These are phyloP conservation scores for Gymnorhina tibicen DNA, from an alignment of 2,113 vertebrate species.

Conservation along the genomic window DNA sequence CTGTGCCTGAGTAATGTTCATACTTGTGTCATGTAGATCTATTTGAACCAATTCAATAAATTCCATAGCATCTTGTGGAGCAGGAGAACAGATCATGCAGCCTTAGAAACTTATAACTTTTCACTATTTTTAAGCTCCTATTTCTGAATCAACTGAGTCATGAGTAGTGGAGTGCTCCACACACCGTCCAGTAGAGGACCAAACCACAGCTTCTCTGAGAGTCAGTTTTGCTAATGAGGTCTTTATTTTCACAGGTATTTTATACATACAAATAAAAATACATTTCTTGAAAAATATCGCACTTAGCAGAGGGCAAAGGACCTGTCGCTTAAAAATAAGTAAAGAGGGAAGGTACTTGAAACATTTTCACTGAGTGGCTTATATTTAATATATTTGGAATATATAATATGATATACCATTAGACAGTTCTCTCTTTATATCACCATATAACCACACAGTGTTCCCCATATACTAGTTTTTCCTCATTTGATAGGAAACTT, in stretches of 20 bases:
- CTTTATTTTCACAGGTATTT: neutral
- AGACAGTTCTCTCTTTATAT: neutral
- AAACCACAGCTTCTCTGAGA: neutral
- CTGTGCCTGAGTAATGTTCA: neutral
- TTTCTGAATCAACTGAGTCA: neutral
- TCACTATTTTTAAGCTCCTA: neutral
- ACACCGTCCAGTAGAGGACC: neutral
- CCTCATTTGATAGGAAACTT: neutral
- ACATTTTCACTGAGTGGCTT: neutral
- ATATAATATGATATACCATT: neutral
- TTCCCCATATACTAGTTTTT: neutral
- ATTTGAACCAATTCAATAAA: neutral
- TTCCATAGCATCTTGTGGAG: neutral
- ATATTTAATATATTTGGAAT: neutral
- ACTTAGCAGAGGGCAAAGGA: neutral
- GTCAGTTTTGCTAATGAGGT: neutral
- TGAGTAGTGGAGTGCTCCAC: neutral
- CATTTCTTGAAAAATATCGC: neutral
- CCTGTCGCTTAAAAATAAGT: neutral
- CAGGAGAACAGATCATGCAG: neutral
- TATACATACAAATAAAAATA: neutral
- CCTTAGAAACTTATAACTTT: neutral
- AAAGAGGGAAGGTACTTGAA: neutral
- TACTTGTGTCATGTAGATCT: neutral
- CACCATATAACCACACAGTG: neutral